Percentiles rank a stretch among this genome's conserved stretches.
These are phyloP conservation scores for Callopanchax toddi DNA, from an alignment of 2,113 vertebrate species.

Conservation along the genomic window DNA sequence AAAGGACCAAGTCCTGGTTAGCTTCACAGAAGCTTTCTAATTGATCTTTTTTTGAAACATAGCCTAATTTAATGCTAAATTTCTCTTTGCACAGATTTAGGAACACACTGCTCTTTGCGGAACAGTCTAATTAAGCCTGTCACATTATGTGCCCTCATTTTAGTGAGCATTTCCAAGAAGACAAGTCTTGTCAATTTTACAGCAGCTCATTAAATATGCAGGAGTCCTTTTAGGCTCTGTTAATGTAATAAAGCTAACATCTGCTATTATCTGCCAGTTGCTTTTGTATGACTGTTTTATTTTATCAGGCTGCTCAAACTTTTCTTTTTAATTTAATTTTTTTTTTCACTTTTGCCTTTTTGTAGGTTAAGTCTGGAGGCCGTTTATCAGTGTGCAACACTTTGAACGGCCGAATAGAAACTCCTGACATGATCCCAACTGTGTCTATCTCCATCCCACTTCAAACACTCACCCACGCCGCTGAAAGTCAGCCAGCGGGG, in stretches of 20 bases:
- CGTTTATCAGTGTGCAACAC: conserved; percentile 34
- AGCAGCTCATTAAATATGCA: conserved; percentile 71
- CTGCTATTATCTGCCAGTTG: conserved; percentile 21
- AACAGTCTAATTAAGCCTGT: conserved; percentile 14
- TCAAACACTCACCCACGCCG: conserved; percentile 56
- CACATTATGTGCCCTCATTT: conserved; percentile 41
- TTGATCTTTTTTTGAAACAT: too few relatives aligned
- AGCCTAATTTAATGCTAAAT: too few relatives aligned
- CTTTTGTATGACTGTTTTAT: conserved; percentile 13
- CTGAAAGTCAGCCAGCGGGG: conserved; percentile 46
- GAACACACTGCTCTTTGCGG: conserved; percentile 17
- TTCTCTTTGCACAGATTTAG: conserved; percentile 8
- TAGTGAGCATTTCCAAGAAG: conserved; percentile 56
- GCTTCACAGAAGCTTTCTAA: too few relatives aligned
- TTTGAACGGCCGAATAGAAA: conserved; percentile 49
- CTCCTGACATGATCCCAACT: conserved; percentile 58
- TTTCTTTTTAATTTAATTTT: neutral
- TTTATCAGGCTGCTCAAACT: neutral
- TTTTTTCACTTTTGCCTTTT: conserved; percentile 1
- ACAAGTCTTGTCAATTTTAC: conserved; percentile 45
- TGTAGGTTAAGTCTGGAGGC: conserved; percentile 56
- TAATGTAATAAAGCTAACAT: conserved; percentile 21
- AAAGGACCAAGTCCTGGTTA: too few relatives aligned
- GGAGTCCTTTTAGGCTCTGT: conserved; percentile 26
- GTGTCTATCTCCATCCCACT: conserved; percentile 73